phyloP scores from a whole-genome alignment of 30 jellyfish, hydroid and myxozoan genomes.

The Haliclystus octoradiatus region DNA sequence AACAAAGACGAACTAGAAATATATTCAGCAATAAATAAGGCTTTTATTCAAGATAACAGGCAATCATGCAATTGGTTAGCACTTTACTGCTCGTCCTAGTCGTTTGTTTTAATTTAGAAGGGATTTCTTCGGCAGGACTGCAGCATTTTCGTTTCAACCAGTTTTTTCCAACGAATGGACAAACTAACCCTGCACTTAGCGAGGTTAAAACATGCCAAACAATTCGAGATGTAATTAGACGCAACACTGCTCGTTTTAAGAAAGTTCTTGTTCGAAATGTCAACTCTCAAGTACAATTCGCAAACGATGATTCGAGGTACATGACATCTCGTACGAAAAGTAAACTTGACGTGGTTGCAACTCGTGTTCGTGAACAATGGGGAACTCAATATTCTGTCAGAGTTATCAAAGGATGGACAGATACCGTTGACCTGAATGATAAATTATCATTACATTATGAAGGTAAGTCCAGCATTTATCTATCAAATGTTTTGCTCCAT shows the following conservation, averaged over 20 bases:
- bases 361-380: constrained; percentile 48
- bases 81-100: too few relatives aligned
- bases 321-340: constrained; percentile 94
- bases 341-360: constrained; percentile 71
- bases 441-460: constrained; percentile 76
- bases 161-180: constrained; percentile 70
- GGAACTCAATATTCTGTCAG: constrained; percentile 20
- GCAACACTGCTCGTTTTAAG: constrained; percentile 76
- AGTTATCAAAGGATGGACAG: constrained; percentile 92
- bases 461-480: constrained; percentile 33
- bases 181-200: constrained; percentile 26
- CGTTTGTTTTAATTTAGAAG: too few relatives aligned
- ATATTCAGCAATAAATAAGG: too few relatives aligned
- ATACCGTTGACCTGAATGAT: constrained; percentile 54
- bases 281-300: constrained; percentile 38
- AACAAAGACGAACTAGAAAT: too few relatives aligned
- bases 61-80: too few relatives aligned
- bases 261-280: constrained; percentile 71
- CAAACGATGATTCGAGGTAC: constrained; percentile 54
- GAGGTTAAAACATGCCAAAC: constrained; percentile 62
- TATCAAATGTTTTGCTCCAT: too few relatives aligned
- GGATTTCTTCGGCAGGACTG: constrained; percentile 8
- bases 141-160: constrained; percentile 16
- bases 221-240: constrained; percentile 69
- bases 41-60: too few relatives aligned